These are phyloP conservation scores for Ochropleura plecta DNA, from an alignment of 2,888 invertebrate genomes.

Conservation along the genomic window DNA sequence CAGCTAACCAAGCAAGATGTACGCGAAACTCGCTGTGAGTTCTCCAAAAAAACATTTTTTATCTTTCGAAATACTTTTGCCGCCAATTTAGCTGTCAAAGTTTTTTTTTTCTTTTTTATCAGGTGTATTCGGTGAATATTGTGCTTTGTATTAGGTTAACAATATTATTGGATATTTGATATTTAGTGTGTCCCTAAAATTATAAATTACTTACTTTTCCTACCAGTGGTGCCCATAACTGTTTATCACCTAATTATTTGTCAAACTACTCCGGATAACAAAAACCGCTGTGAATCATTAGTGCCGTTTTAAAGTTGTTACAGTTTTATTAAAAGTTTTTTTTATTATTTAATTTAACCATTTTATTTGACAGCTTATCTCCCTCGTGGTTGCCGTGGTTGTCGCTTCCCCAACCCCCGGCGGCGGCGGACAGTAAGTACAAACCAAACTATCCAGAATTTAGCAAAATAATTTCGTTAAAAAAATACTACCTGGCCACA, in stretches of 20 bases:
- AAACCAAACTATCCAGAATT: not conserved
- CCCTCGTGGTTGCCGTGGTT: conserved; percentile 80
- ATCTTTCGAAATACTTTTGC: conserved; percentile 8
- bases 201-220: not conserved
- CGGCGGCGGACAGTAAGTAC: conserved; percentile 84
- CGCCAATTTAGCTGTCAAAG: conserved; percentile 24
- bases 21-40: conserved; percentile 89
- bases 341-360: not conserved
- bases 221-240: too few relatives aligned
- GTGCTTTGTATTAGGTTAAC: not conserved
- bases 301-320: conserved; percentile 1
- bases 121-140: not conserved
- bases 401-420: conserved; percentile 84
- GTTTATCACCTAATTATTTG: too few relatives aligned
- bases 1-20: conserved; percentile 87
- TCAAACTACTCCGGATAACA: not conserved
- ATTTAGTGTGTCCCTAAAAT: not conserved
- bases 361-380: conserved; percentile 78
- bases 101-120: not conserved
- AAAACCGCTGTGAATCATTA: not conserved
- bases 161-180: not conserved
- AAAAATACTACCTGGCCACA: not conserved
- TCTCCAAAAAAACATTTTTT: conserved; percentile 9
- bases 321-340: not conserved
- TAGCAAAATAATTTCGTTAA: not conserved